Conservation (phyloP, 2,888 invertebrate species). For the Neoitamus cyanurus region DNA sequence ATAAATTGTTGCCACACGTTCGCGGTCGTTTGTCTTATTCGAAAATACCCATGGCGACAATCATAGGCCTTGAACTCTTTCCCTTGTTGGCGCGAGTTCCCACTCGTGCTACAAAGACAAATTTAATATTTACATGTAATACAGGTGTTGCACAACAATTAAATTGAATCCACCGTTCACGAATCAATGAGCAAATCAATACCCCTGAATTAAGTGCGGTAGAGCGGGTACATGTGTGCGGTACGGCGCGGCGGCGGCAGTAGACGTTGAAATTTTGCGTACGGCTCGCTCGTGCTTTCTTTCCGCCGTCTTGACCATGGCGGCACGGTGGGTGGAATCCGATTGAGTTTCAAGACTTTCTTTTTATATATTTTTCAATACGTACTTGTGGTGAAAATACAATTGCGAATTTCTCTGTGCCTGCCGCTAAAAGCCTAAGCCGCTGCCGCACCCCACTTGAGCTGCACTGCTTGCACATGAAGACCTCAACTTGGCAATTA, state of each 20-base stretch:
- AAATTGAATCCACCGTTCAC: slow-evolving; percentile 14
- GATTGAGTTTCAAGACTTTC: slow-evolving; percentile 16
- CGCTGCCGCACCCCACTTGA: background rate
- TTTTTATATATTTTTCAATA: background rate
- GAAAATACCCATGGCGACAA: background rate
- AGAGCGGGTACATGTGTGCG: background rate
- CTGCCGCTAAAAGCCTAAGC: background rate
- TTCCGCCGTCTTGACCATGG: background rate
- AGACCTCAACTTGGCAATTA: background rate
- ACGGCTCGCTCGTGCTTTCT: background rate
- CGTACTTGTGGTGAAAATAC: background rate
- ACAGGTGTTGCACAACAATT: background rate
- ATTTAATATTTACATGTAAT: background rate
- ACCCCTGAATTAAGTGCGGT: background rate
- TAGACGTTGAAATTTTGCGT: background rate
- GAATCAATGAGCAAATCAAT: slow-evolving; percentile 31
- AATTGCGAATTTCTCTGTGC: background rate
- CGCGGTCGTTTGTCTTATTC: background rate
- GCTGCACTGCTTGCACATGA: background rate
- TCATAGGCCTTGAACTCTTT: background rate
- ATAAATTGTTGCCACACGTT: background rate
- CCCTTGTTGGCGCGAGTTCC: background rate
- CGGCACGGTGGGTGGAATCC: background rate
- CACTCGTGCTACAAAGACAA: background rate
- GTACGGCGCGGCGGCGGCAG: background rate